phyloP scores from a whole-genome alignment of 92 coral and sea anemone species.

The Palythoa grandiflora region DNA sequence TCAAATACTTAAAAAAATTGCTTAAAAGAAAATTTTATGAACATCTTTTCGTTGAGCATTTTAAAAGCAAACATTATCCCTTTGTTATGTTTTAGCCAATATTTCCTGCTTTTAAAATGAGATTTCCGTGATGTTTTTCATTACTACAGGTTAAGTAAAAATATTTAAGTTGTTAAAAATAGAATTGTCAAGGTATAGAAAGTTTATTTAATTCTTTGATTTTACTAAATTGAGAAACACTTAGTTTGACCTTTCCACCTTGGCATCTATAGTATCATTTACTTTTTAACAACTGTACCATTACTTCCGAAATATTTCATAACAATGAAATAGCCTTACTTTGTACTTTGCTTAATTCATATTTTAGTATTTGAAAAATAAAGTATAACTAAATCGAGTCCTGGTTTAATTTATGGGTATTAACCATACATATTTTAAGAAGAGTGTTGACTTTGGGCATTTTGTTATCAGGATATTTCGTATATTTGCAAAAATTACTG shows the following conservation, averaged over 20 bases:
- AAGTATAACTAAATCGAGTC: neutral
- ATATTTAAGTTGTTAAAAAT: neutral
- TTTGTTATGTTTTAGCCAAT: neutral
- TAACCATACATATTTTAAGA: neutral
- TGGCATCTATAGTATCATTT: neutral
- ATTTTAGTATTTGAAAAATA: no score
- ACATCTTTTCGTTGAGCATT: slow-evolving; percentile 3
- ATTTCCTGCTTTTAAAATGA: neutral
- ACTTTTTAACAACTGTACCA: neutral
- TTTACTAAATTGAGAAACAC: no score
- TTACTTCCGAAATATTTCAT: neutral
- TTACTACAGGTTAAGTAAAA: neutral
- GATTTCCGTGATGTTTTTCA: no score
- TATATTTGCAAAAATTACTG: no score
- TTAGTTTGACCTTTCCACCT: neutral
- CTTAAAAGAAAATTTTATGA: neutral
- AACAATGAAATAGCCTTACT: neutral
- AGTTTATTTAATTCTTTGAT: no score
- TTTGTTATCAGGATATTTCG: no score
- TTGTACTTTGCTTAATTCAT: neutral
- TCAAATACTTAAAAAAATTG: slow-evolving; percentile 47
- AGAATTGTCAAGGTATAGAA: no score
- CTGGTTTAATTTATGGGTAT: neutral
- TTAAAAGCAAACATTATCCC: neutral
- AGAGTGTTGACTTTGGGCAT: no score